These are phyloP conservation scores for Elmis aenea DNA, from an alignment of 2,888 invertebrate species.

Conservation along the genomic window DNA sequence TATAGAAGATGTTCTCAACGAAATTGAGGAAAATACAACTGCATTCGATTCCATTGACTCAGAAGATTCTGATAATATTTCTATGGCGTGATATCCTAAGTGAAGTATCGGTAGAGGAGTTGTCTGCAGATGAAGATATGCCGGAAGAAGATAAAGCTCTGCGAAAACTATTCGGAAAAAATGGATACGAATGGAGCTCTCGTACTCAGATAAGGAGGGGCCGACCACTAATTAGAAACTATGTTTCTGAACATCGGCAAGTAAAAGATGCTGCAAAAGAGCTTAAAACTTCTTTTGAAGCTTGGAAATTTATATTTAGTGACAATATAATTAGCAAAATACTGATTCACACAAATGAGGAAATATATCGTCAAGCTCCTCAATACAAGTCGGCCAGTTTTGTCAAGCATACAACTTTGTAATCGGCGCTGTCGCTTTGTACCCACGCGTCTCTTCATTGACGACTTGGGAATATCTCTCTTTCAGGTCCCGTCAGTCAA, in stretches of 20 bases:
- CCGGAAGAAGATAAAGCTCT: constrained; percentile 3
- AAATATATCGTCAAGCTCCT: constrained; percentile 6
- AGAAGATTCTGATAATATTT: no score
- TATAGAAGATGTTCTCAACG: not conserved
- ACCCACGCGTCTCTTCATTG: no score
- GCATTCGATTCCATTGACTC: no score
- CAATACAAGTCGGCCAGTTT: not conserved
- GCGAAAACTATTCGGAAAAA: constrained; percentile 1
- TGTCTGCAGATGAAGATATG: constrained; percentile 3
- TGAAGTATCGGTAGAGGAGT: no score
- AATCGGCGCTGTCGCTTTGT: no score
- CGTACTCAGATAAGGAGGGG: not conserved
- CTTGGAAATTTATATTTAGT: constrained; percentile 12
- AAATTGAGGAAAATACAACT: no score
- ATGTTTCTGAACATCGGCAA: constrained; percentile 4
- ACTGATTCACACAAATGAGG: constrained; percentile 12
- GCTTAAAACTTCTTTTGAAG: constrained; percentile 10
- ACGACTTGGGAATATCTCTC: no score
- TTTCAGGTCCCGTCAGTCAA: no score
- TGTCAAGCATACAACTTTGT: no score
- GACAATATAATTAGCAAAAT: constrained; percentile 12
- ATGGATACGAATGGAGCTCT: not conserved
- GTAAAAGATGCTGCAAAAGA: no score
- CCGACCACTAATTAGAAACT: not conserved
- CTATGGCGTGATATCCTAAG: no score